Conservation (phyloP, 2,113 vertebrate species). For the Puma concolor region DNA sequence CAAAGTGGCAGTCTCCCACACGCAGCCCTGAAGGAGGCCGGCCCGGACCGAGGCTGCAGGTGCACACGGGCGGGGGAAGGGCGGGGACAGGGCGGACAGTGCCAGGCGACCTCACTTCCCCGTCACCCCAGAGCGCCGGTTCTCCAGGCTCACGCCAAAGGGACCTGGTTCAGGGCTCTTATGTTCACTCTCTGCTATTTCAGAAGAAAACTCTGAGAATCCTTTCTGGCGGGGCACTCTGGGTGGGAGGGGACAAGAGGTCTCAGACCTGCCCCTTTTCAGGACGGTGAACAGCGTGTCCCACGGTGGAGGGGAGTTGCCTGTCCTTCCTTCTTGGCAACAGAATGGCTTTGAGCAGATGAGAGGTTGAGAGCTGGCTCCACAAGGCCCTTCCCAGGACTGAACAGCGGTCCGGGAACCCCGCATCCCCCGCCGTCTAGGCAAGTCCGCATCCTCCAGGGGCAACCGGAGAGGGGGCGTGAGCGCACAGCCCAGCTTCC, state of each 20-base stretch:
- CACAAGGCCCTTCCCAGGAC: slow-evolving; percentile 58
- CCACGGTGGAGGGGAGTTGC: not conserved
- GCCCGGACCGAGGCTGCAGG: not conserved
- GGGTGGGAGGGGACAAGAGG: not conserved
- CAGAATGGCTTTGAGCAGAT: not conserved
- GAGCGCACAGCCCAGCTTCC: slow-evolving; percentile 9
- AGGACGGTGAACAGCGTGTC: rapidly evolving
- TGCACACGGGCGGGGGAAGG: not conserved
- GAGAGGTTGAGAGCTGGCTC: not conserved
- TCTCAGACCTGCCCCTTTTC: not conserved
- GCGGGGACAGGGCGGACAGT: not conserved
- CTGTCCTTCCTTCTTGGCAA: slow-evolving; percentile 21
- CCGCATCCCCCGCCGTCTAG: not conserved
- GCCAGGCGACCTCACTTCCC: no score
- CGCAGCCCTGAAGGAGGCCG: slow-evolving; percentile 56
- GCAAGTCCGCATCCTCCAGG: not conserved
- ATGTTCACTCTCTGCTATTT: slow-evolving; percentile 9
- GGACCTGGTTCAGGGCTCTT: slow-evolving; percentile 46
- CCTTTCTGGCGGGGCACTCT: not conserved
- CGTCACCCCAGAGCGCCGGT: no score
- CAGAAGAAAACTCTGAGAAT: slow-evolving; percentile 70
- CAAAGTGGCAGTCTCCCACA: slow-evolving; percentile 63
- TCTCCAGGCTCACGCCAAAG: slow-evolving; percentile 40
- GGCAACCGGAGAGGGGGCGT: not conserved
- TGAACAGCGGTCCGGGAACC: slow-evolving; percentile 34